Evolutionary conservation across 2,888 invertebrate species (phyloP).

Genomic region (Andrena camellia): DNA sequence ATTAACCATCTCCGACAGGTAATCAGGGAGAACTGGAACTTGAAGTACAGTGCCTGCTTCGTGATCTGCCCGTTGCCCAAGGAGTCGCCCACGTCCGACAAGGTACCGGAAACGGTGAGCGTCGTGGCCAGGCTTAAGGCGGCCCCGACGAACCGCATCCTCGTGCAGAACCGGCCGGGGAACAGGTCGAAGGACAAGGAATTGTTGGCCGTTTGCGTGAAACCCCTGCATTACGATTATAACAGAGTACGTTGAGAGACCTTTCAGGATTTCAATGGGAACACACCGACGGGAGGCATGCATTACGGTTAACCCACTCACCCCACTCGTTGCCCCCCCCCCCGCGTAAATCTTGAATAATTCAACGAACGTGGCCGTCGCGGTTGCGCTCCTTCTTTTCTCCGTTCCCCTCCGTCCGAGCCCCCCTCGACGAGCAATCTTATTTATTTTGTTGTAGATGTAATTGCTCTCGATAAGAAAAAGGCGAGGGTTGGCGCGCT

Average conservation of each 20-base stretch:
- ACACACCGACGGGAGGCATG: neutral
- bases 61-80: slow-evolving; percentile 92
- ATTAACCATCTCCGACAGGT: slow-evolving; percentile 86
- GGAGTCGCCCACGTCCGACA: slow-evolving; percentile 87
- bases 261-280: neutral
- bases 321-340: neutral
- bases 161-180: slow-evolving; percentile 87
- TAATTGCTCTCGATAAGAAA: slow-evolving; percentile 23
- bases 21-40: slow-evolving; percentile 97
- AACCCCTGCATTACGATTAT: slow-evolving; percentile 96
- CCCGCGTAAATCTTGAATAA: slow-evolving; percentile 2
- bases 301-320: neutral
- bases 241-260: slow-evolving; percentile 87
- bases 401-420: neutral
- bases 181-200: slow-evolving; percentile 86
- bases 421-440: neutral
- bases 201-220: slow-evolving; percentile 93
- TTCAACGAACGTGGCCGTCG: neutral
- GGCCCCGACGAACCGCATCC: slow-evolving; percentile 89
- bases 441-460: slow-evolving; percentile 14
- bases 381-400: neutral
- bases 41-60: slow-evolving; percentile 96
- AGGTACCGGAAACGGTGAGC: slow-evolving; percentile 89
- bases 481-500: neutral
- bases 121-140: slow-evolving; percentile 88